Evolutionary conservation across 2,113 vertebrate genomes (phyloP).

Genomic region (Embiotoca jacksoni): DNA sequence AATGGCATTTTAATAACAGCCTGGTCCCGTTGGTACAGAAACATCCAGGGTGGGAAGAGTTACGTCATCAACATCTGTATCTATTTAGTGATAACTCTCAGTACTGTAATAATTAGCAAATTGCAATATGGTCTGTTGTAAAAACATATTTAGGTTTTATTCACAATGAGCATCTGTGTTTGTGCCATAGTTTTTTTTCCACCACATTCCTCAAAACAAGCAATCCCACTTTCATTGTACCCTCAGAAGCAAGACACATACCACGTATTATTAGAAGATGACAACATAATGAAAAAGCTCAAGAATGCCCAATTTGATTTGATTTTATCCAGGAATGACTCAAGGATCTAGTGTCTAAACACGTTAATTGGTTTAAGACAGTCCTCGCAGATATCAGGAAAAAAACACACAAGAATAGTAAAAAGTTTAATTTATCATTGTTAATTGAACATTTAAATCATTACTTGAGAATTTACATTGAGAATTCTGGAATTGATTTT

Average conservation of each 20-base stretch:
- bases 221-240: conserved; percentile 16
- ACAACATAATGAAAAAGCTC: conserved; percentile 30
- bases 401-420: neutral
- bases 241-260: conserved; percentile 18
- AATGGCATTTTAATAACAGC: no score
- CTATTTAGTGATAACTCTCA: no score
- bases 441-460: neutral
- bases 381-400: neutral
- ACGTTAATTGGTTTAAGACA: conserved; percentile 4
- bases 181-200: neutral
- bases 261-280: conserved; percentile 32
- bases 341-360: conserved; percentile 30
- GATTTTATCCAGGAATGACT: conserved; percentile 6
- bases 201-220: conserved; percentile 31
- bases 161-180: no score
- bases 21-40: no score
- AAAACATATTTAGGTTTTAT: no score
- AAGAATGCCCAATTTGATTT: conserved; percentile 28
- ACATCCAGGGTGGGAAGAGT: no score
- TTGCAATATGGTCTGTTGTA: no score
- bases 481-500: conserved; percentile 19
- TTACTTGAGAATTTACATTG: conserved; percentile 5
- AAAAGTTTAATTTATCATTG: neutral
- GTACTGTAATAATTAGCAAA: no score
- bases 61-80: no score